Conservation (phyloP, 2,888 invertebrate genomes). For the Lissocephala sabroskyi region DNA sequence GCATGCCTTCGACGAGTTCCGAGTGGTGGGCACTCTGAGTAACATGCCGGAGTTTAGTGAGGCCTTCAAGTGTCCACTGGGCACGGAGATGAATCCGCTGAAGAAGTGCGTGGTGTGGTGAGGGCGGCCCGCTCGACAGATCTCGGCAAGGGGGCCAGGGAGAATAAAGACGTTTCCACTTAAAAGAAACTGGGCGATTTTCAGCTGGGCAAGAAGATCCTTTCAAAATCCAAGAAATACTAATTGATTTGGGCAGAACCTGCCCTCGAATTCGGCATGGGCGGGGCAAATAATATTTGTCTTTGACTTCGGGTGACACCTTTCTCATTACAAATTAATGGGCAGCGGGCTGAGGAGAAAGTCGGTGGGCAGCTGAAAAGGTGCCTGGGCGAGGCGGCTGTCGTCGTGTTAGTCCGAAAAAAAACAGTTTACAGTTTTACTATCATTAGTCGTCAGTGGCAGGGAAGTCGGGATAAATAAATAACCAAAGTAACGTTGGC, state of each 20-base stretch:
- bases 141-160: no score
- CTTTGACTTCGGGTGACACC: slow-evolving; percentile 60
- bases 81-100: slow-evolving; percentile 87
- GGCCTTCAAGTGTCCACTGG: slow-evolving; percentile 83
- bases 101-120: slow-evolving; percentile 93
- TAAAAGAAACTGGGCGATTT: no score
- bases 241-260: slow-evolving; percentile 67
- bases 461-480: no score
- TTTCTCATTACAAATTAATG: slow-evolving; percentile 68
- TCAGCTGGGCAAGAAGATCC: no score
- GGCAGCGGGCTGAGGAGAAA: slow-evolving; percentile 22
- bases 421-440: slow-evolving; percentile 51
- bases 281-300: slow-evolving; percentile 58
- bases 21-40: slow-evolving; percentile 88
- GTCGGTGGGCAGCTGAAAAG: slow-evolving; percentile 16
- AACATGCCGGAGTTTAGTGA: slow-evolving; percentile 88
- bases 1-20: slow-evolving; percentile 89
- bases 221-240: slow-evolving; percentile 21
- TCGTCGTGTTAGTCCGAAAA: no score
- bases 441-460: slow-evolving; percentile 55
- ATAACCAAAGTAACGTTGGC: slow-evolving; percentile 23
- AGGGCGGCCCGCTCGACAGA: not conserved
- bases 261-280: slow-evolving; percentile 25
- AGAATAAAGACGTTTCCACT: no score
- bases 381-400: slow-evolving; percentile 28